Percentiles rank a stretch among this genome's conserved stretches.
Conservation (phyloP, 2,888 invertebrate genomes). For the Agrypnus murinus region DNA sequence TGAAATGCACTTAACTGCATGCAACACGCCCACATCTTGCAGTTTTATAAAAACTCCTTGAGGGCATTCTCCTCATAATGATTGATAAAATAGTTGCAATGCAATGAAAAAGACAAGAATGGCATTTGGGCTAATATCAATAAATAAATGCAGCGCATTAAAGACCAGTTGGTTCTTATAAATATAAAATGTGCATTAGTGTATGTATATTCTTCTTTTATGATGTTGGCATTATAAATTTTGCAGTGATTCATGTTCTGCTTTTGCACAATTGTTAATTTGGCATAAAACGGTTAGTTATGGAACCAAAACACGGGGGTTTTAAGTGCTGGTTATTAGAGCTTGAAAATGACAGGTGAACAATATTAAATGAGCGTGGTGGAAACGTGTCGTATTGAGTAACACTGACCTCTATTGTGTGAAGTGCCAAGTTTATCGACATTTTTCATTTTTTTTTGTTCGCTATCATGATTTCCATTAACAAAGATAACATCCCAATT, state of each 20-base stretch:
- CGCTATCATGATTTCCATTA: too few species aligned
- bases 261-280: constrained; percentile 39
- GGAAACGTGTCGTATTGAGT: background rate
- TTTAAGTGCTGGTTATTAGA: constrained; percentile 16
- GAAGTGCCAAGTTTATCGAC: background rate
- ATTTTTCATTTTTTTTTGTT: too few species aligned
- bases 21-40: too few species aligned
- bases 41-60: background rate
- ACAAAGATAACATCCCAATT: too few species aligned
- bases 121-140: too few species aligned
- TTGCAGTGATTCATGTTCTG: constrained; percentile 31
- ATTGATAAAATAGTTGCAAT: constrained; percentile 1
- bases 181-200: too few species aligned
- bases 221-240: constrained; percentile 13
- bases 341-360: background rate
- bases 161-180: too few species aligned
- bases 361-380: background rate
- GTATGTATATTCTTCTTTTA: background rate
- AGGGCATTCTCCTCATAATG: constrained; percentile 1
- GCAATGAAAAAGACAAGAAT: constrained; percentile 10
- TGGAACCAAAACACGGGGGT: constrained; percentile 3
- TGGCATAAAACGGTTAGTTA: constrained; percentile 35
- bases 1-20: too few species aligned
- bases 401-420: constrained; percentile 1
- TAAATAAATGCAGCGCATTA: background rate